Conservation (phyloP, 2,113 vertebrate species). For the Romanogobio albipinnatus region DNA sequence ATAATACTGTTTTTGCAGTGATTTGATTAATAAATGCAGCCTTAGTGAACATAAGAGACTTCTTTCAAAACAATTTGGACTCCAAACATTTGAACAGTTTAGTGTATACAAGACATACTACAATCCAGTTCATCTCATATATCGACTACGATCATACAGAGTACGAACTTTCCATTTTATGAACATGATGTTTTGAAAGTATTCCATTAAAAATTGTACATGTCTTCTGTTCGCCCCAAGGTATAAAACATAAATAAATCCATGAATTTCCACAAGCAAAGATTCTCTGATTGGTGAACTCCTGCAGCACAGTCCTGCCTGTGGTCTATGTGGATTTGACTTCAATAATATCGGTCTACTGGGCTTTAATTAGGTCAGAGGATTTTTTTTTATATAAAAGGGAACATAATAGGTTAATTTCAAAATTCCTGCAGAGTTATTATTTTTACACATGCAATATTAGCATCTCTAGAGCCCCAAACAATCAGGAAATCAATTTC, state of each 20-base stretch:
- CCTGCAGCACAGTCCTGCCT: neutral
- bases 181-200: neutral
- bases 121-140: neutral
- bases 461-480: slow-evolving; percentile 11
- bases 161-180: slow-evolving; percentile 1
- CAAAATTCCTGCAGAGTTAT: neutral
- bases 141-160: no score
- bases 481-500: neutral
- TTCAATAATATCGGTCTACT: slow-evolving; percentile 24
- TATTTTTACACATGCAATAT: slow-evolving; percentile 19
- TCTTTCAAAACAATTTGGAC: no score
- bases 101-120: neutral
- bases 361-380: slow-evolving; percentile 26
- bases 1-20: no score
- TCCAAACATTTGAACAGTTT: neutral
- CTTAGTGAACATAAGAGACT: no score
- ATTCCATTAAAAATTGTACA: neutral
- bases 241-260: slow-evolving; percentile 24
- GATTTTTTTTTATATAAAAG: neutral
- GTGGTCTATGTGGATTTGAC: slow-evolving; percentile 21
- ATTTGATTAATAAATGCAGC: no score
- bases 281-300: neutral
- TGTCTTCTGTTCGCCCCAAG: slow-evolving; percentile 1
- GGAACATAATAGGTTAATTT: slow-evolving; percentile 22
- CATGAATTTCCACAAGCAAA: neutral